A percentile compares a stretch with the other conserved stretches of the same genome.
Conservation (phyloP, 2,113 vertebrate genomes). For the Amphiprion percula region DNA sequence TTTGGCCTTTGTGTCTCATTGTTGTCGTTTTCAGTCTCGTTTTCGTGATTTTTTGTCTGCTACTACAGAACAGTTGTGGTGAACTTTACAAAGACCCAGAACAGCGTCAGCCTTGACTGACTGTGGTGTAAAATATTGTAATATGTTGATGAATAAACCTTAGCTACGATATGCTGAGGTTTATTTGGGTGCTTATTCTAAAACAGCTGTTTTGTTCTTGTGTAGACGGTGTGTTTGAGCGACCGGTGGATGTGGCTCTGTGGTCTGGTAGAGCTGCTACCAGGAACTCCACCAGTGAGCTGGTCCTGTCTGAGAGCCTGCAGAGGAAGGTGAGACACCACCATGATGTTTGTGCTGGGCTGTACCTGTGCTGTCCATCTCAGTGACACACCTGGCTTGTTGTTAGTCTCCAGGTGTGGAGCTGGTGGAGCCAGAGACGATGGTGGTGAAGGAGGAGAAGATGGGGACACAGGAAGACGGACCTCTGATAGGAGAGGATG, state of each 20-base stretch:
- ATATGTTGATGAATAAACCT: too few species aligned
- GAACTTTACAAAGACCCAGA: not conserved
- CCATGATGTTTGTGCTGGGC: too few species aligned
- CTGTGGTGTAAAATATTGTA: too few species aligned
- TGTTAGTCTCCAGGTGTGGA: constrained; percentile 74
- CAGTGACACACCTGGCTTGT: not conserved
- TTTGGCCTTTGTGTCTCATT: too few species aligned
- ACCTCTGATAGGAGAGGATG: constrained; percentile 71
- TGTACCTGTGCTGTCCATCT: not conserved
- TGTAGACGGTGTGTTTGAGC: constrained; percentile 64
- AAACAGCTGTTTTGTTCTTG: not conserved
- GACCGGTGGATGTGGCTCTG: constrained; percentile 59
- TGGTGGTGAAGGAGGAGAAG: constrained; percentile 80
- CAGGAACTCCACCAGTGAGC: not conserved
- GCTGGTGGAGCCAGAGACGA: constrained; percentile 61
- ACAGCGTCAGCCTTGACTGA: too few species aligned
- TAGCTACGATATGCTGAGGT: too few species aligned
- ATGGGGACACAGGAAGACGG: constrained; percentile 63
- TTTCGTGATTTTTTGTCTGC: too few species aligned
- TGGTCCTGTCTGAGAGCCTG: constrained; percentile 20
- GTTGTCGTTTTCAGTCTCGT: too few species aligned
- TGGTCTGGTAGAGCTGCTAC: constrained; percentile 62
- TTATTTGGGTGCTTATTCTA: too few species aligned
- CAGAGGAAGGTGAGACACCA: constrained; percentile 51
- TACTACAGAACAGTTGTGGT: too few species aligned